Evolutionary conservation across 1,140 invertebrate genomes (phyloP), one percentile per base, ranked within the genome.

Genomic region (Macrobrachium rosenbergii): DNA sequence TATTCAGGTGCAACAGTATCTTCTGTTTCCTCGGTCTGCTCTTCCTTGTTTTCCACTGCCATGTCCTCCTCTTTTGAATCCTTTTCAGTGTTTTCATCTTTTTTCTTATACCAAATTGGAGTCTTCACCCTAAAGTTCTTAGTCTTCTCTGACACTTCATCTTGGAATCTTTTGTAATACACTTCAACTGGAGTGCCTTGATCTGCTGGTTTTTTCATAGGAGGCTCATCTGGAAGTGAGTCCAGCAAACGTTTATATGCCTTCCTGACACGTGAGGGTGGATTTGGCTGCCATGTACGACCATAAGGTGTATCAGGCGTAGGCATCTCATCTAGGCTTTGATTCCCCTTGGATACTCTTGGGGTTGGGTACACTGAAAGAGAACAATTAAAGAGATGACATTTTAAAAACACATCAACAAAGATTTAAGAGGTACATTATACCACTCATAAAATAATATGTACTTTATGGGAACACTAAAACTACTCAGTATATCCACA

Each of bases 91-190:
- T 64, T 76, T 19, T 59, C 69, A 52, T 79, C 69, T 19, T 83
- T 63, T 23, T 77, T 77, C 21, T 78, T 43, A 37, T 64, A 58
- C 75, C 62, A 77, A 17, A 67, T n/a, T 43, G 79, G 78, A 11
- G 59, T 17, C n/a, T 82, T 82, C n/a, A 21, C 17, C 19, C 72
- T 73, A 58, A 82, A 77, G 43, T 88, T 89, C 11, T 88, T 80
- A 45, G 89, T 45, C n/a, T 89, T 89, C 17, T 88, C 81, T 28
- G 79, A 64, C 7, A 91, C 73, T 64, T 90, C 87, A 21, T 90
- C 45, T 12, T 87, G 85, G 81, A 92, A 91, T 73, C 64, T 88
- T 82, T 82, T 88, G 23, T 82, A 88, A 52, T 80, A 86, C 21
- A 69, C 73, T 37, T 77, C 67, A 17, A 58, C 45, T n/a, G 84